Conservation (phyloP, 2,888 invertebrate genomes). For the Brachyptera putata region DNA sequence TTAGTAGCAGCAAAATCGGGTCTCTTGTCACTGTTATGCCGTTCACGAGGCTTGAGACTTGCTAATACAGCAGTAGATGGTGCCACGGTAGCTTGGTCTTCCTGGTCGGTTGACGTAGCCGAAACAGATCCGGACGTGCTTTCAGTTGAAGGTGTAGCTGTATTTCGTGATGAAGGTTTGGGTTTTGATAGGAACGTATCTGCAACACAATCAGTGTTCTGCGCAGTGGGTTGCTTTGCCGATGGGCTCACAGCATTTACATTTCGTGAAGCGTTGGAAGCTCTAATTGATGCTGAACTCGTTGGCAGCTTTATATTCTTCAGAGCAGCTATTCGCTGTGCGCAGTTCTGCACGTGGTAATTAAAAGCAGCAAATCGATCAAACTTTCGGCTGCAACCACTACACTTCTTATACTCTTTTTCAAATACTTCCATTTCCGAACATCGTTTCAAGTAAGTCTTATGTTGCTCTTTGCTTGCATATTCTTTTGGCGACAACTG, state of each 20-base stretch:
- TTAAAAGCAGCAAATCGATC: constrained; percentile 68
- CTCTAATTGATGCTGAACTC: not conserved
- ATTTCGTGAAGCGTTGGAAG: not conserved
- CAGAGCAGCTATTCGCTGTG: constrained; percentile 48
- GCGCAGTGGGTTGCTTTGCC: no score
- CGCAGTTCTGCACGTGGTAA: constrained; percentile 66
- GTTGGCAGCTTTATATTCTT: not conserved
- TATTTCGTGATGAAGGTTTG: no score
- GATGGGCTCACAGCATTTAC: no score
- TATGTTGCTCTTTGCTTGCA: not conserved
- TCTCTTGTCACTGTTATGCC: not conserved
- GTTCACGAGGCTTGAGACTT: not conserved
- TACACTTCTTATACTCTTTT: constrained; percentile 56
- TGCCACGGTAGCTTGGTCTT: no score
- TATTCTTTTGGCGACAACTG: not conserved
- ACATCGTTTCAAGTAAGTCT: not conserved
- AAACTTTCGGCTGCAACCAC: constrained; percentile 66
- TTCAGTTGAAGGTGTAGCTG: not conserved
- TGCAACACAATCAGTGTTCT: no score
- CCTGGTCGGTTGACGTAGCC: not conserved
- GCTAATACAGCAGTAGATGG: not conserved
- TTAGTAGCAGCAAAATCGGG: constrained; percentile 23
- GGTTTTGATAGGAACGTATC: not conserved
- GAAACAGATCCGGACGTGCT: not conserved
- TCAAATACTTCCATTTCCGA: constrained; percentile 1